Percentiles rank a stretch among this genome's conserved stretches.
These are phyloP conservation scores for Squalus acanthias DNA, from an alignment of 2,797 vertebrate genomes.

Conservation along the genomic window DNA sequence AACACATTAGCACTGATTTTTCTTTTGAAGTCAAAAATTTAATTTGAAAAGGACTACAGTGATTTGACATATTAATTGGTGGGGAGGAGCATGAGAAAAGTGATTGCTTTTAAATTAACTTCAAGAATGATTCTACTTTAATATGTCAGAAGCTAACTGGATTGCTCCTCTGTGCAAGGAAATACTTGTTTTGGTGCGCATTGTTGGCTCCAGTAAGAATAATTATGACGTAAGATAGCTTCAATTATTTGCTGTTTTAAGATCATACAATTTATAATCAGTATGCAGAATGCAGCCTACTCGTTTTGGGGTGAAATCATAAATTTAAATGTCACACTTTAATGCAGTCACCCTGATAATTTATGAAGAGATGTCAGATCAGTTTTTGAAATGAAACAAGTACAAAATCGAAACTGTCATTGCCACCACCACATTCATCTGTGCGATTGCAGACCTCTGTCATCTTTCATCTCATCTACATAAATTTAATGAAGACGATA, in stretches of 20 bases:
- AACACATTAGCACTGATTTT: background rate
- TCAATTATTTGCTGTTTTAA: conserved; percentile 6
- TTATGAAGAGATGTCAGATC: conserved; percentile 52
- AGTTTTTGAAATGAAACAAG: conserved; percentile 49
- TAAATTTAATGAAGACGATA: conserved; percentile 46
- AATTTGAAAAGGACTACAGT: background rate
- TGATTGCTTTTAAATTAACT: background rate
- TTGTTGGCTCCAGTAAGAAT: background rate
- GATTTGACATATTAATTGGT: background rate
- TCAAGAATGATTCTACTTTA: background rate
- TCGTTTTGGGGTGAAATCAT: background rate
- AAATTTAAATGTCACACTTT: background rate
- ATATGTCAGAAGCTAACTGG: background rate
- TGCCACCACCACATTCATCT: conserved; percentile 49
- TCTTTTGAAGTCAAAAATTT: background rate
- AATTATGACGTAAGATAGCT: background rate
- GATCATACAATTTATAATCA: background rate
- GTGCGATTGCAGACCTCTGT: conserved; percentile 50
- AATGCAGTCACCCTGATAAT: conserved; percentile 6
- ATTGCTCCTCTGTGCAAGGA: background rate
- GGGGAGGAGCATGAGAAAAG: too few relatives aligned
- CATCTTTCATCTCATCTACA: conserved; percentile 55
- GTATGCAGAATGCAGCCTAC: background rate
- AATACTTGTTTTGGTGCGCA: background rate
- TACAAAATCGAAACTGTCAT: conserved; percentile 54